These are phyloP conservation scores for Drosophila hamatofila DNA, from an alignment of 2,888 invertebrate species.

Conservation along the genomic window DNA sequence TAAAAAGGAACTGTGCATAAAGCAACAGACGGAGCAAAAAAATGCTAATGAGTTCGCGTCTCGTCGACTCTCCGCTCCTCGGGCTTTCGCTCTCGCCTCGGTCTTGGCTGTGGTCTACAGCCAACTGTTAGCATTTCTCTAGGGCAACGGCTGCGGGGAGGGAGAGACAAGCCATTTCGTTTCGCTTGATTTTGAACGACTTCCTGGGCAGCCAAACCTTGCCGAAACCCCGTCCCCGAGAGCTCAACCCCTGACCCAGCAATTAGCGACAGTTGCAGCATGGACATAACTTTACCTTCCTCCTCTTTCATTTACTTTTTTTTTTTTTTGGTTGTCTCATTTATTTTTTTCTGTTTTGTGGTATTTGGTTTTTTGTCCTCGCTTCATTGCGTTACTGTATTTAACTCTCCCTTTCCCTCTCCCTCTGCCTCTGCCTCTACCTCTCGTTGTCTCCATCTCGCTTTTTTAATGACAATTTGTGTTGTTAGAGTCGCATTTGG, in stretches of 20 bases:
- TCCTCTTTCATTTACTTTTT: constrained; percentile 19
- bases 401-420: background rate
- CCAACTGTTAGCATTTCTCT: constrained; percentile 61
- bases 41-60: constrained; percentile 69
- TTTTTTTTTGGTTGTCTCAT: constrained; percentile 8
- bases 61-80: constrained; percentile 11
- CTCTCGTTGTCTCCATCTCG: background rate
- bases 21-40: constrained; percentile 70
- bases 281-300: constrained; percentile 48
- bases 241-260: constrained; percentile 62
- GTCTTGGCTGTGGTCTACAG: constrained; percentile 62
- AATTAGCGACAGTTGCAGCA: constrained; percentile 80
- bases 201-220: constrained; percentile 64
- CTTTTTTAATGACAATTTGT: constrained; percentile 66
- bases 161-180: constrained; percentile 68
- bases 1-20: constrained; percentile 46
- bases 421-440: background rate
- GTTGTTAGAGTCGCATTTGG: constrained; percentile 43
- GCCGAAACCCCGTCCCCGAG: constrained; percentile 20
- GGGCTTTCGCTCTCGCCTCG: constrained; percentile 10
- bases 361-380: constrained; percentile 54
- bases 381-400: constrained; percentile 45
- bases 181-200: constrained; percentile 79
- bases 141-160: background rate
- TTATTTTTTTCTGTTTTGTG: constrained; percentile 38